These are phyloP conservation scores for Cryptus viduatorius DNA, from an alignment of 2,888 invertebrate species.

Conservation along the genomic window DNA sequence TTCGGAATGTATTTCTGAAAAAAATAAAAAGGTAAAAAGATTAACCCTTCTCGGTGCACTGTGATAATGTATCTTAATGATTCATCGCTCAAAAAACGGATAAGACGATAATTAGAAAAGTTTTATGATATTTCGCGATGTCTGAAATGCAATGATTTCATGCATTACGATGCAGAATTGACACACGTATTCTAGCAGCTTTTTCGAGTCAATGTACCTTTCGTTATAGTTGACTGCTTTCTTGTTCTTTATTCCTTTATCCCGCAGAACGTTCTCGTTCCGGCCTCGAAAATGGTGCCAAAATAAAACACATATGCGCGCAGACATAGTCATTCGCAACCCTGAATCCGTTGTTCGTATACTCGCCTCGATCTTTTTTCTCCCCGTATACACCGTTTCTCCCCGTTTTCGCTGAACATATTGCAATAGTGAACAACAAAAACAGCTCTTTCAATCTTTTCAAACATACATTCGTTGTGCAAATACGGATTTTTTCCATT, in stretches of 20 bases:
- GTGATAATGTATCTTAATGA: too few relatives aligned
- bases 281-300: constrained; percentile 39
- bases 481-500: too few relatives aligned
- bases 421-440: too few relatives aligned
- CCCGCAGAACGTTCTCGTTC: constrained; percentile 10
- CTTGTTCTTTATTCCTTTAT: constrained; percentile 48
- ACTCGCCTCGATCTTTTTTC: background rate
- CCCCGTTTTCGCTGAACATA: too few relatives aligned
- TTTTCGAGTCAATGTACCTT: constrained; percentile 42
- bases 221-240: constrained; percentile 29
- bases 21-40: too few relatives aligned
- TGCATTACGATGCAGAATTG: background rate
- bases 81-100: too few relatives aligned
- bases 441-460: too few relatives aligned
- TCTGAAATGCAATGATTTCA: background rate
- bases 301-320: constrained; percentile 35
- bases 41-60: too few relatives aligned
- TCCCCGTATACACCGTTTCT: too few relatives aligned
- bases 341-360: background rate
- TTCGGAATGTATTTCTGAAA: background rate
- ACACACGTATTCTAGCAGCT: background rate
- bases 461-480: too few relatives aligned
- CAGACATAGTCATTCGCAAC: constrained; percentile 7
- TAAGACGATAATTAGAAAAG: background rate
- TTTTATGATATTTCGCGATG: background rate